Evolutionary conservation across 2,888 invertebrate species (phyloP).

Genomic region (Pseudococcus viburni): DNA sequence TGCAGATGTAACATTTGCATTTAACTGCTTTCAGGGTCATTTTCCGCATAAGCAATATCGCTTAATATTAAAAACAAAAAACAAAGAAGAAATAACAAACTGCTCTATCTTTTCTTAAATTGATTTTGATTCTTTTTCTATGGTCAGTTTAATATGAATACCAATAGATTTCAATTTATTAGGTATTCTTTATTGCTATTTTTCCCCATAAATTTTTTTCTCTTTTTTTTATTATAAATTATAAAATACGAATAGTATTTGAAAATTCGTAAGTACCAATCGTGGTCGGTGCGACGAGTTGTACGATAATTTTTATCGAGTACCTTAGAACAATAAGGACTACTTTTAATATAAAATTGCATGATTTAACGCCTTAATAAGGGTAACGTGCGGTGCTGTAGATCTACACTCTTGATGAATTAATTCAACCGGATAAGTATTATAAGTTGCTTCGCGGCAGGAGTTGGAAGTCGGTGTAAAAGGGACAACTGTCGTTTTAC

Average conservation of each 20-base stretch:
- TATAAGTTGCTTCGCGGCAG: background rate
- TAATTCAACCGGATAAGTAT: conserved; percentile 20
- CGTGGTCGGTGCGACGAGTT: background rate
- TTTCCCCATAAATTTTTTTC: background rate
- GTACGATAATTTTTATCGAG: background rate
- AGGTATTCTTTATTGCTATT: conserved; percentile 23
- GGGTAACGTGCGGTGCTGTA: background rate
- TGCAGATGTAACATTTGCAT: conserved; percentile 61
- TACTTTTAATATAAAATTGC: conserved; percentile 45
- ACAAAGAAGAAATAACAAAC: conserved; percentile 50
- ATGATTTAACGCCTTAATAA: conserved; percentile 6
- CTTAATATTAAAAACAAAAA: conserved; percentile 62
- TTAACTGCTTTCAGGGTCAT: conserved; percentile 62
- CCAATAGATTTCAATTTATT: conserved; percentile 48
- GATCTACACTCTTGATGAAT: conserved; percentile 22
- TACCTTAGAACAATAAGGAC: background rate
- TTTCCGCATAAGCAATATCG: conserved; percentile 59
- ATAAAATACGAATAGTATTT: background rate
- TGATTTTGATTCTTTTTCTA: conserved; percentile 50
- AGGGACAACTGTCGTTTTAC: conserved; percentile 15
- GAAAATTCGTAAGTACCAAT: background rate
- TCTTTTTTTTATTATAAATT: background rate
- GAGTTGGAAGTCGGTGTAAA: background rate
- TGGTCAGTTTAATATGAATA: conserved; percentile 48
- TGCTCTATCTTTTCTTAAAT: conserved; percentile 41